Evolutionary conservation across 1,140 invertebrate species (phyloP).

Genomic region (Heterodera schachtii): DNA sequence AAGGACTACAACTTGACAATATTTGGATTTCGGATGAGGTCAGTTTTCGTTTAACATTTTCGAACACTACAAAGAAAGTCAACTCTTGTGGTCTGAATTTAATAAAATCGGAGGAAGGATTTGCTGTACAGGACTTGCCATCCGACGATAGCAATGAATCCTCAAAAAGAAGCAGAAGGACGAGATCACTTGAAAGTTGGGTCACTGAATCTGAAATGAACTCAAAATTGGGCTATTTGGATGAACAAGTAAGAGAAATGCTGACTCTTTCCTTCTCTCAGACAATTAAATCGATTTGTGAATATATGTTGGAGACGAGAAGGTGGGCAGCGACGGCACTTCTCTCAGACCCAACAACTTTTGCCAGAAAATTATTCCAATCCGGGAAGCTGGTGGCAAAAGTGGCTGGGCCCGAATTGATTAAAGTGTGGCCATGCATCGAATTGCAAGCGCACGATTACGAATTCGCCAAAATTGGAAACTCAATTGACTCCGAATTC

Average conservation of each 20-base stretch:
- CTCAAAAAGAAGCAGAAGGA: neutral
- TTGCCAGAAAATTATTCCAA: conserved; percentile 15
- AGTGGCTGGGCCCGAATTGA: neutral
- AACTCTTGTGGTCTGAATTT: neutral
- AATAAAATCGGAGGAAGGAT: neutral
- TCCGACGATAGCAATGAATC: neutral
- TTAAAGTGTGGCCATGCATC: conserved; percentile 12
- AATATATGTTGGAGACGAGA: conserved; percentile 9
- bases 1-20: conserved; percentile 12
- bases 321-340: neutral
- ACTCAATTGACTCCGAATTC: neutral
- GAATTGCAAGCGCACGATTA: neutral
- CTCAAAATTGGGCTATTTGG: neutral
- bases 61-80: neutral
- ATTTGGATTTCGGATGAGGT: conserved; percentile 14
- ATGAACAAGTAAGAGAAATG: neutral
- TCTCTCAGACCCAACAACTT: neutral
- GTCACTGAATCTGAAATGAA: conserved; percentile 11
- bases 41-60: neutral
- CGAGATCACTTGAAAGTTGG: neutral
- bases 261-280: neutral
- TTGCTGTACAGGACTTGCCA: conserved; percentile 1
- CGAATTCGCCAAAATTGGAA: neutral
- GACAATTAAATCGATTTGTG: neutral
- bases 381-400: conserved; percentile 1